Percentiles rank a stretch among this genome's conserved stretches.
Evolutionary conservation across 1,140 invertebrate genomes (phyloP).

Genomic region (Leucophenga varia): DNA sequence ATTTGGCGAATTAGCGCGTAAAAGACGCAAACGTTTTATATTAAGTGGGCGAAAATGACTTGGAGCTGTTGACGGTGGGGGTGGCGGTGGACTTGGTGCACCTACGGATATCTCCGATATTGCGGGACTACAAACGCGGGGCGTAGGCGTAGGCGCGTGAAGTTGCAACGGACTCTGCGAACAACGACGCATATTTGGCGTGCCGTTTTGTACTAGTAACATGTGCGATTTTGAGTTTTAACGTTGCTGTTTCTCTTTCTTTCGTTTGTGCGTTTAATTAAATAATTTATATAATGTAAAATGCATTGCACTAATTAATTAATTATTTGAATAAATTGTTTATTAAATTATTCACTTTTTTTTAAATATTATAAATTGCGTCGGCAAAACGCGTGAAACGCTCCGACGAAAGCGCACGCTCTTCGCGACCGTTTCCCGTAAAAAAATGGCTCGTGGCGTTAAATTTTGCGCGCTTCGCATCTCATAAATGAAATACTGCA

Average conservation of each 20-base stretch:
- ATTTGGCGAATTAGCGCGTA: slow-evolving; percentile 24
- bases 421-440: slow-evolving; percentile 5
- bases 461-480: background rate
- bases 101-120: slow-evolving; percentile 52
- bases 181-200: slow-evolving; percentile 25
- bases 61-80: slow-evolving; percentile 2
- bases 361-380: too few species aligned
- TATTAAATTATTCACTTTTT: too few species aligned
- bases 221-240: too few species aligned
- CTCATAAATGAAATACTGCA: too few species aligned
- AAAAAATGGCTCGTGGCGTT: slow-evolving; percentile 31
- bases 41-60: slow-evolving; percentile 19
- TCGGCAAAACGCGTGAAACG: slow-evolving; percentile 28
- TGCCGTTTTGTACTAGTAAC: too few species aligned
- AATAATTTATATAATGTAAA: too few species aligned
- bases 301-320: too few species aligned
- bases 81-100: slow-evolving; percentile 43
- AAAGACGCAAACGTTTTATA: slow-evolving; percentile 65
- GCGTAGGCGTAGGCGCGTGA: slow-evolving; percentile 16
- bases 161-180: slow-evolving; percentile 28
- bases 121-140: slow-evolving; percentile 35
- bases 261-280: too few species aligned
- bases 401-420: slow-evolving; percentile 35
- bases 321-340: too few species aligned
- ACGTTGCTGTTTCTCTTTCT: slow-evolving; percentile 15